Base-by-base conservation (phyloP, 1,140 invertebrate species). In the Theocolax elegans region DNA sequence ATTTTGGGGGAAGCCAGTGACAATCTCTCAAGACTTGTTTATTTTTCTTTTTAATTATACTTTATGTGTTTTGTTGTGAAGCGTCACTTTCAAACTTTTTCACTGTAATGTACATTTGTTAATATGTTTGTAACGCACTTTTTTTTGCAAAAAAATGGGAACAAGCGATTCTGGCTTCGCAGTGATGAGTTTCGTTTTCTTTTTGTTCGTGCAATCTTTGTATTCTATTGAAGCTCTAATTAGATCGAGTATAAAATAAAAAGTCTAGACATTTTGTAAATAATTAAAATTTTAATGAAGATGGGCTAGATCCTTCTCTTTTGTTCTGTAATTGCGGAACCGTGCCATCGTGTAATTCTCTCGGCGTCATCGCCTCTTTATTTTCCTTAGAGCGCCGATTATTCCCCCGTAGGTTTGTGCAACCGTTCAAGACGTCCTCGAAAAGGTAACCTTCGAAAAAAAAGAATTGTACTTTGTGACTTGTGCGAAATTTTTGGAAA, bases 91-190 rank as follows among this genome's bases (percentile, higher is more conserved):
- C n/a, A n/a, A n/a, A n/a, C n/a, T n/a, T n/a, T n/a, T n/a, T 69
- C 70, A 72, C 58, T 44, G 35, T 59, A 54, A 64, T 85, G 81
- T 85, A 85, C 72, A 84, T 80, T 84, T 84, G 81, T 85, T 84
- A 74, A 84, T 83, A 83, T 74, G 76, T 83, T 83, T 82, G 76
- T 78, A 79, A 79, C 78, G 65, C 72, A 75, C 71, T 59, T 74
- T 73, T 76, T 75, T 75, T 79, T 81, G 73, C 77, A 75, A 79
- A 77, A 75, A 81, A 71, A 72, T 67, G 64, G 49, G 67, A 69
- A 21, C 35, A 53, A 25, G 25, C 21, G 44, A 42, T 1, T 29
- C 46, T 58, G 23, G 25, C 1, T 56, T 64, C 1, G 31, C 51
- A 64, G 27, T 54, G 35, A 42, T 13, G 19, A 56, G 40, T 67